A percentile compares a stretch with the other conserved stretches of the same genome.
Evolutionary conservation across 2,797 vertebrate species (phyloP).

Genomic region (Echiichthys vipera): DNA sequence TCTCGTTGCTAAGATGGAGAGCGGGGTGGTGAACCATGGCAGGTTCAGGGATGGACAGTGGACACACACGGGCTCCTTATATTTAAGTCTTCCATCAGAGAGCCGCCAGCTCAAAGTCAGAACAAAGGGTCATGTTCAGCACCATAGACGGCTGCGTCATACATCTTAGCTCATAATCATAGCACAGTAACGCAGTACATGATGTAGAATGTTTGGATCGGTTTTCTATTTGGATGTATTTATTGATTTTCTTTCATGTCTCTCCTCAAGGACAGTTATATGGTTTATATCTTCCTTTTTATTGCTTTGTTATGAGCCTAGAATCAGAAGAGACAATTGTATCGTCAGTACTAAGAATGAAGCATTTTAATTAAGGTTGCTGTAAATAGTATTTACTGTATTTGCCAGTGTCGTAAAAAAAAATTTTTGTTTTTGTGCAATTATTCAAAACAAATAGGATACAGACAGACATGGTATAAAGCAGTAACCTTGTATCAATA

Average conservation of each 20-base stretch:
- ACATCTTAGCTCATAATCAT: background rate
- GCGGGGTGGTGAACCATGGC: constrained; percentile 37
- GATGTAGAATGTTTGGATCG: constrained; percentile 11
- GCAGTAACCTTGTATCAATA: too few species aligned
- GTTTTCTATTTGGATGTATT: constrained; percentile 17
- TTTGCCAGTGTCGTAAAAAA: background rate
- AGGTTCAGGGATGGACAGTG: constrained; percentile 20
- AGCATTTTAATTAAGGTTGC: background rate
- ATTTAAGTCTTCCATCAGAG: constrained; percentile 34
- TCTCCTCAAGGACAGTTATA: background rate
- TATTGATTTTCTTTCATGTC: background rate
- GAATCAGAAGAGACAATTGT: background rate
- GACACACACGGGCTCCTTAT: constrained; percentile 3
- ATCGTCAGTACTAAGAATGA: background rate
- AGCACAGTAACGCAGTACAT: background rate
- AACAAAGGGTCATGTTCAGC: constrained; percentile 43
- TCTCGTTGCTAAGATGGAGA: constrained; percentile 56
- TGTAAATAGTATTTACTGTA: background rate
- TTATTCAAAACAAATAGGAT: background rate
- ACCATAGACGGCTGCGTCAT: constrained; percentile 47
- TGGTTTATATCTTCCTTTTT: background rate
- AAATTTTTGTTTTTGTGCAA: background rate
- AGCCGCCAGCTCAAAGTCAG: constrained; percentile 25
- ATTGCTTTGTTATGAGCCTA: background rate
- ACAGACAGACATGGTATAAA: background rate